Evolutionary conservation across 2,888 invertebrate genomes (phyloP), one percentile per base, ranked within the genome.

Genomic region (Taphrorychus bicolor): DNA sequence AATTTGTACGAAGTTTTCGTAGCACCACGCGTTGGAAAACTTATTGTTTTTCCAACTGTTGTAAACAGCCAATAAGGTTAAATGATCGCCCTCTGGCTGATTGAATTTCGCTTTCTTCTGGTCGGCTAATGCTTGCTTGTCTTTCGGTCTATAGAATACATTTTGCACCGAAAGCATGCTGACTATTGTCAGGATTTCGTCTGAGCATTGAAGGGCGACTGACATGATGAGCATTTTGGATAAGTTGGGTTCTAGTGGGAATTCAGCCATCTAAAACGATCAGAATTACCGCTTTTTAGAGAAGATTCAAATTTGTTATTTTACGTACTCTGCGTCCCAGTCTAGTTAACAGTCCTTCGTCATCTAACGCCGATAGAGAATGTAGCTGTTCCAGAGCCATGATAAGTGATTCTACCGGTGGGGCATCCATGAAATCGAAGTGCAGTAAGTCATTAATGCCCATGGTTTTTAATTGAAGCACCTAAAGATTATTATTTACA

Each of bases 341-440:
- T 40, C 94, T 84, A 0, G 93, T 94, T 9, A 95, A 84, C 45
- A 94, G 84, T 9, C 98, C 96, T 82, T 96, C 95, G 70, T 97
- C 94, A 80, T 99, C 99, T 9, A 99, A 85, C 0, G 99, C 99
- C 40, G 96, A 96, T 2, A 99, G 86, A 3, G 97, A 98, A 82
- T 99, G 98, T 71, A 99, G 84, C 75, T 97, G 96, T 78, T 98
- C 98, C 74, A 99, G 84, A 14, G 99, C 99, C 91, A 97, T 97
- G 68, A 99, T 95, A 73, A 99, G 87, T 0, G 97, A 95, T 84
- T 98, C 97, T 17, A 97, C 95, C 0, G 99, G 98, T 19, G 99
- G 99, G 0, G 98, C 95, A 82, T 99, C 99, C 99, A 99, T 99
- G 84, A 99, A 99, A 85, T 99, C 98, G 82, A 99, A 99, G 80